Base-by-base conservation (phyloP, 1,140 invertebrate genomes). In the Caenorhabditis briggsae region DNA sequence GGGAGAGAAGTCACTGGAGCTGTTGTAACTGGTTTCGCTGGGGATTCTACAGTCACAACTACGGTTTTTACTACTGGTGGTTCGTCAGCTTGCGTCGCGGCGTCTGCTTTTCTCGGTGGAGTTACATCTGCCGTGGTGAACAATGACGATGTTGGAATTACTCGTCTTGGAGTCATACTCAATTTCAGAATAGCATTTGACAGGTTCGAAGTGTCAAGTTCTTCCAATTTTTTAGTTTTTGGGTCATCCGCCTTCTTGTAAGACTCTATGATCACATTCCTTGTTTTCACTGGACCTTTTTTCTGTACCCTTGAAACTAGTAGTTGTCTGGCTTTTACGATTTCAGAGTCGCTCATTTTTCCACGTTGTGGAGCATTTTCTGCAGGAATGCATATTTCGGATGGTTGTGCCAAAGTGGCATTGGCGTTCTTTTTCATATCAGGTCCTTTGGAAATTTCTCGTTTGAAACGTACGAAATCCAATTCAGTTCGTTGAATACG, bases 121-220 rank as follows among this genome's bases (percentile, higher is more conserved):
- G 46, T 11, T 5, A 5, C 8, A 14, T 9, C 12, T 5, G 70
- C 9, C 9, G 33, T 3, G 12, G 46, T 11, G 7, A 78, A 50
- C 8, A 78, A 12, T 20, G 70, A 50, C 3, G 70, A 78, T 18
- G 46, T 5, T 0, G 46, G 43, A n/a, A 78, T 50, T 20, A 50
- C 46, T 78, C 46, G 16, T 78, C 70, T 78, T 20, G 70, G 70
- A 12, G 70, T 78, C 43, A 50, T 78, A 12, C 70, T 78, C 70
- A 78, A 50, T n/a, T 78, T 78, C 7, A 78, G 20, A 53, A 78
- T 78, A 12, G 70, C 70, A 23, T 78, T 50, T 20, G 70, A 50
- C 11, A 78, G 70, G 53, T 20, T 78, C 2, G 70, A 23, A 7
- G 70, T 78, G 18, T 78, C 70, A n/a, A 78, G 14, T n/a, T 11